phyloP scores from a whole-genome alignment of 2,797 vertebrate genomes.

The Apodemus agrarius region DNA sequence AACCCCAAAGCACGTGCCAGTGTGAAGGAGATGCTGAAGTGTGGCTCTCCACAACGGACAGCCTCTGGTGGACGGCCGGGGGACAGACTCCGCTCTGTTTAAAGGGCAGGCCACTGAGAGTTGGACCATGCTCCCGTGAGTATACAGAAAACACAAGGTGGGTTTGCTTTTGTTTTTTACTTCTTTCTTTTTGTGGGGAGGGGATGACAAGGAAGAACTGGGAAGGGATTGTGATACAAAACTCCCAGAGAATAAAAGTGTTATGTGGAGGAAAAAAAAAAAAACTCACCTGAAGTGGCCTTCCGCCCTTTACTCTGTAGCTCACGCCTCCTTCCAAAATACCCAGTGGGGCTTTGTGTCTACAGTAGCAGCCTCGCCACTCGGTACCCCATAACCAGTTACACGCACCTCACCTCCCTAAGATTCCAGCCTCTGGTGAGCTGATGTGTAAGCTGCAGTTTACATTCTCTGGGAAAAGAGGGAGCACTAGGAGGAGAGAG shows the following conservation, averaged over 20 bases:
- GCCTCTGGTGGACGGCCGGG: background rate
- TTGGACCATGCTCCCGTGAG: background rate
- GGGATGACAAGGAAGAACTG: background rate
- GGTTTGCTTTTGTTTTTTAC: background rate
- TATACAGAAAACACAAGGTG: background rate
- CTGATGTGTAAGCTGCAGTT: background rate
- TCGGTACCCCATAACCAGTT: background rate
- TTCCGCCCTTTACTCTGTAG: background rate
- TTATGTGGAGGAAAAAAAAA: background rate
- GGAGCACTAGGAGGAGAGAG: no score
- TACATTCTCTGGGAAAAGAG: constrained; percentile 49
- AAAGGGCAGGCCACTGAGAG: background rate
- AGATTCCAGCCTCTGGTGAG: background rate
- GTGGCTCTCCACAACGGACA: background rate
- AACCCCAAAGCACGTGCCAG: background rate
- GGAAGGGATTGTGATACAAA: background rate
- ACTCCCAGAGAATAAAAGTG: background rate
- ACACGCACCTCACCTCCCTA: background rate
- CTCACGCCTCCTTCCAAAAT: background rate
- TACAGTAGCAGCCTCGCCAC: background rate
- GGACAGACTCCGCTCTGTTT: background rate
- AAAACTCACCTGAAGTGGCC: background rate
- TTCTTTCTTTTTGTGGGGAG: background rate
- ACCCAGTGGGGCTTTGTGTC: background rate
- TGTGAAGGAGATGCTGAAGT: background rate